Evolutionary conservation across 2,797 vertebrate species (phyloP).

Genomic region (Hipposideros larvatus): DNA sequence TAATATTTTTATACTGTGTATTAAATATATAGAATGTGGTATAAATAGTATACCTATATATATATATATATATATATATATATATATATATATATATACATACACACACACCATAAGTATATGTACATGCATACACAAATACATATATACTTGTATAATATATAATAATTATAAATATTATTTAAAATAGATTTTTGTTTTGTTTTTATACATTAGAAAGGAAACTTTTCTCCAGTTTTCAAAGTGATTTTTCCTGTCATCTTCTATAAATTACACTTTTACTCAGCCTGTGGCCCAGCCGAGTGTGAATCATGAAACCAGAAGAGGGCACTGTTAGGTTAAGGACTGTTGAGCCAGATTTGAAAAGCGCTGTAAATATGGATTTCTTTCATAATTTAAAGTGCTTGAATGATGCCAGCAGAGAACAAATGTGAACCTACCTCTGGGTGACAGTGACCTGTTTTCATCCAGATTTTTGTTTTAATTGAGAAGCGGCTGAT

Average conservation of each 20-base stretch:
- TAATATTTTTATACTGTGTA: neutral
- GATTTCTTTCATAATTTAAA: neutral
- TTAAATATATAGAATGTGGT: neutral
- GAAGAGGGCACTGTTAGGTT: conserved; percentile 67
- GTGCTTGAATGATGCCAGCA: neutral
- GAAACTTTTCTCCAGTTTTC: neutral
- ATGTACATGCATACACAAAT: neutral
- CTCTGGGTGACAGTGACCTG: conserved; percentile 27
- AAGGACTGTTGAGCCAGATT: neutral
- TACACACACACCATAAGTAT: neutral
- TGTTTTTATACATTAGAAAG: neutral
- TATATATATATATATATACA: neutral
- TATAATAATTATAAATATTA: neutral
- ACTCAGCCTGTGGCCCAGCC: neutral
- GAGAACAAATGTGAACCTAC: neutral
- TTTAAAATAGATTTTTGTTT: neutral
- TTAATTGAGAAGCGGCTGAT: neutral
- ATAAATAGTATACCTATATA: neutral
- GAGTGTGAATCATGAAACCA: neutral
- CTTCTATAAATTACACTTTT: neutral
- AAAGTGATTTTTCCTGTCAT: neutral
- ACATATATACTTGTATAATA: neutral
- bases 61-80: neutral
- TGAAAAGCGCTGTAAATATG: neutral
- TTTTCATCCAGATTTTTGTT: conserved; percentile 45